phyloP scores from a whole-genome alignment of 37 sponge, comb jelly and placozoan genomes.

The Cliona cf. orientalis region DNA sequence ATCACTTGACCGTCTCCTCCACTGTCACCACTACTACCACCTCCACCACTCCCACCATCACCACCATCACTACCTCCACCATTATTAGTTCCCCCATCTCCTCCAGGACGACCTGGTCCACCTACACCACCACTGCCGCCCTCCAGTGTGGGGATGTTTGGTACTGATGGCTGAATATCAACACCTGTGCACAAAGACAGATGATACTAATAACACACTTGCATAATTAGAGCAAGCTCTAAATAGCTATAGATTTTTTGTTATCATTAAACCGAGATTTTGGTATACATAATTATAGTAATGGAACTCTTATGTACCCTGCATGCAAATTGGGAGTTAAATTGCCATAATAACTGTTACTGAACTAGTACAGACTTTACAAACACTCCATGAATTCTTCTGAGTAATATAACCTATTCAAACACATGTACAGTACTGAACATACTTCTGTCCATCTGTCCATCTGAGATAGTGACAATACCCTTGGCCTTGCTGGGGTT shows the following conservation, averaged over 20 bases:
- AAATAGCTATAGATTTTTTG: neutral
- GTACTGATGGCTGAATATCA: neutral
- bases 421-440: no score
- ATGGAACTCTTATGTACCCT: no score
- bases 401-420: no score
- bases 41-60: neutral
- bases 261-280: neutral
- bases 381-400: no score
- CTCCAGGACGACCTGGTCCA: neutral
- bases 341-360: no score
- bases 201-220: no score
- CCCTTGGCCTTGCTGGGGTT: neutral
- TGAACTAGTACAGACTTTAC: no score
- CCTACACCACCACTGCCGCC: neutral
- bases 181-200: neutral
- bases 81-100: neutral
- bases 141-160: neutral
- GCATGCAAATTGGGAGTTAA: no score
- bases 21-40: neutral
- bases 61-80: neutral
- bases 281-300: neutral
- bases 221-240: neutral
- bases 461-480: neutral
- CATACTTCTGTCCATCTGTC: neutral
- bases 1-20: neutral